Evolutionary conservation across 2,888 invertebrate species (phyloP).

Genomic region (Rhingia rostrata): DNA sequence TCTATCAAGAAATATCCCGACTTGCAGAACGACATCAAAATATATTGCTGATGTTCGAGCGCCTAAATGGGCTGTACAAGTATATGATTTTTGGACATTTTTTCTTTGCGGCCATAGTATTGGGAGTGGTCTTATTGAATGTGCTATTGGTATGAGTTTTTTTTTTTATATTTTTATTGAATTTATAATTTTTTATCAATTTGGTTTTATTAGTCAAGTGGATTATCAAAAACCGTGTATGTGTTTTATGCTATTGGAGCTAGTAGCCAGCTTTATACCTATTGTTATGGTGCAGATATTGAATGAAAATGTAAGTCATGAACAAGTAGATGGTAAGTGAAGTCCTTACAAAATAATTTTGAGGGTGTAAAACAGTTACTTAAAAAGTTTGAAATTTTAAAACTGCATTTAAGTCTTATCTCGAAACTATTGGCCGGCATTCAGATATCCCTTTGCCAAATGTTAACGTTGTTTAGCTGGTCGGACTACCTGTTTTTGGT

Average conservation of each 20-base stretch:
- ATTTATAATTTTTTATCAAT: neutral
- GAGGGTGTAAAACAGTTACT: too few species aligned
- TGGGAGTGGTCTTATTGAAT: conserved; percentile 45
- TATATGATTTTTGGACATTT: conserved; percentile 48
- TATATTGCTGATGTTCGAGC: conserved; percentile 24
- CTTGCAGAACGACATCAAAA: conserved; percentile 42
- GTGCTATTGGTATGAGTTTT: conserved; percentile 20
- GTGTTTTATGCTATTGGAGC: conserved; percentile 34
- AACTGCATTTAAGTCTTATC: too few species aligned
- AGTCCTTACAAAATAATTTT: too few species aligned
- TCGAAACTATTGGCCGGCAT: too few species aligned
- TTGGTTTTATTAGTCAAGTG: conserved; percentile 21
- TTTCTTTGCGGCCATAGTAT: conserved; percentile 44
- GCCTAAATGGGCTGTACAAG: conserved; percentile 34
- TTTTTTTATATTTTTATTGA: too few species aligned
- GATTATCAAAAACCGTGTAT: conserved; percentile 31
- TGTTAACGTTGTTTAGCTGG: too few species aligned
- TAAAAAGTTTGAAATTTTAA: too few species aligned
- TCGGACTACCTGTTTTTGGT: too few species aligned
- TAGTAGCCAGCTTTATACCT: conserved; percentile 39
- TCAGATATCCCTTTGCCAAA: too few species aligned
- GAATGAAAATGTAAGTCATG: conserved; percentile 25
- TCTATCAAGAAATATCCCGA: conserved; percentile 9
- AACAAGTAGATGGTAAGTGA: too few species aligned
- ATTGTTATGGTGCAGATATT: conserved; percentile 57